Percentiles rank a stretch among this genome's conserved stretches.
Evolutionary conservation across 2,797 vertebrate genomes (phyloP).

Genomic region (Typhlichthys subterraneus): DNA sequence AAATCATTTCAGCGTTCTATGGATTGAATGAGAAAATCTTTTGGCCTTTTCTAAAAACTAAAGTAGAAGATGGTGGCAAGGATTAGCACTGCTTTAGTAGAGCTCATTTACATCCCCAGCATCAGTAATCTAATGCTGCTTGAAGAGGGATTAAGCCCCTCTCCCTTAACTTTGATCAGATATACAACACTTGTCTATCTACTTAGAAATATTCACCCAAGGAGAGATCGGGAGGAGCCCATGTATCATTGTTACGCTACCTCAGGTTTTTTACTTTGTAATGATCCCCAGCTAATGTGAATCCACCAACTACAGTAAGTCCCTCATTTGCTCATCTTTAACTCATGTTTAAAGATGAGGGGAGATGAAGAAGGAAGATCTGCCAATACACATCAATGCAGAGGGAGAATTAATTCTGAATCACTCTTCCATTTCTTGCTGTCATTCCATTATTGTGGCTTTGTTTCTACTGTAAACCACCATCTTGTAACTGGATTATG

Average conservation of each 20-base stretch:
- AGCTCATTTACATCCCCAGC: slow-evolving; percentile 75
- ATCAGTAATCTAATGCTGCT: slow-evolving; percentile 75
- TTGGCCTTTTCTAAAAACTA: slow-evolving; percentile 35
- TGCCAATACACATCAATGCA: slow-evolving; percentile 10
- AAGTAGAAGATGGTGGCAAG: slow-evolving; percentile 57
- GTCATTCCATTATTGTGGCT: slow-evolving; percentile 27
- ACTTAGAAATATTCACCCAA: slow-evolving; percentile 65
- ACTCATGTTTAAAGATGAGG: slow-evolving; percentile 50
- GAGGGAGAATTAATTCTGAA: slow-evolving; percentile 19
- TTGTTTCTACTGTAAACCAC: slow-evolving; percentile 12
- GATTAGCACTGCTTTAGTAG: slow-evolving; percentile 70
- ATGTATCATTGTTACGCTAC: slow-evolving; percentile 58
- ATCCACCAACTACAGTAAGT: slow-evolving; percentile 39
- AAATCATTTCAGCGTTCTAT: slow-evolving; percentile 58
- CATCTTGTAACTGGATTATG: slow-evolving; percentile 29
- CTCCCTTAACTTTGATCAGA: slow-evolving; percentile 75
- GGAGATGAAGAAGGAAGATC: slow-evolving; percentile 20
- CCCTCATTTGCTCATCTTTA: slow-evolving; percentile 42
- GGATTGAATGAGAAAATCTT: slow-evolving; percentile 50
- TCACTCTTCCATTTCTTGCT: slow-evolving; percentile 16
- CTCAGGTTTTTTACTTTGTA: slow-evolving; percentile 61
- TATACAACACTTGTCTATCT: slow-evolving; percentile 74
- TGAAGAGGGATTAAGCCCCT: slow-evolving; percentile 73
- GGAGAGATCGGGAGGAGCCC: slow-evolving; percentile 52
- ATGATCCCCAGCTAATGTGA: slow-evolving; percentile 55